phyloP scores from a whole-genome alignment of 2,888 invertebrate species.

The Galeruca laticollis region DNA sequence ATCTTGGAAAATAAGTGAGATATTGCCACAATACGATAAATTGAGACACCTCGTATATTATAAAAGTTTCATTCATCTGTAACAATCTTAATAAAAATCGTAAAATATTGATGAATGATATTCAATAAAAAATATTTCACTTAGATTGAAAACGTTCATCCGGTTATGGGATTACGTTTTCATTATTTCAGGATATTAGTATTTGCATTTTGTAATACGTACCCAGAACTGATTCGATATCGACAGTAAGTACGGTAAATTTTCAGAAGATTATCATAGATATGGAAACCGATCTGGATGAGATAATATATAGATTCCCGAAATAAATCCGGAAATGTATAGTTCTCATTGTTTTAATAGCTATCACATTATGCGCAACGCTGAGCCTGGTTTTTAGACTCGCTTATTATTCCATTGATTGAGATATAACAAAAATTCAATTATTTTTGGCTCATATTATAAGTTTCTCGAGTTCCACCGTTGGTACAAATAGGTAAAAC shows the following conservation, averaged over 20 bases:
- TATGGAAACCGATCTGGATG: slow-evolving; percentile 27
- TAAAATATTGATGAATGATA: too few relatives aligned
- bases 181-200: slow-evolving; percentile 55
- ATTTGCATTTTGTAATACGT: slow-evolving; percentile 48
- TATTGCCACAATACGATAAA: too few relatives aligned
- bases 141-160: slow-evolving; percentile 35
- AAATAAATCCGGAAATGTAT: slow-evolving; percentile 2
- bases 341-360: not conserved
- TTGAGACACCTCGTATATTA: too few relatives aligned
- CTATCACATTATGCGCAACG: not conserved
- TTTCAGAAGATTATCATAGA: slow-evolving; percentile 32
- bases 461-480: too few relatives aligned
- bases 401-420: too few relatives aligned
- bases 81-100: too few relatives aligned
- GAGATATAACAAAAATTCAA: too few relatives aligned
- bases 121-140: not conserved
- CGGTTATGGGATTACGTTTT: slow-evolving; percentile 56
- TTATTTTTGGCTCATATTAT: too few relatives aligned
- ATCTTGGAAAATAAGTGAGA: too few relatives aligned
- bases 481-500: too few relatives aligned
- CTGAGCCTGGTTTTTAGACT: too few relatives aligned
- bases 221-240: slow-evolving; percentile 38
- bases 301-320: slow-evolving; percentile 19
- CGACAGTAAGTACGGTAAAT: slow-evolving; percentile 27
- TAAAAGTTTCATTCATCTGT: too few relatives aligned